These are phyloP conservation scores for Drosophila bunnanda DNA, from an alignment of 2,888 invertebrate genomes.

Conservation along the genomic window DNA sequence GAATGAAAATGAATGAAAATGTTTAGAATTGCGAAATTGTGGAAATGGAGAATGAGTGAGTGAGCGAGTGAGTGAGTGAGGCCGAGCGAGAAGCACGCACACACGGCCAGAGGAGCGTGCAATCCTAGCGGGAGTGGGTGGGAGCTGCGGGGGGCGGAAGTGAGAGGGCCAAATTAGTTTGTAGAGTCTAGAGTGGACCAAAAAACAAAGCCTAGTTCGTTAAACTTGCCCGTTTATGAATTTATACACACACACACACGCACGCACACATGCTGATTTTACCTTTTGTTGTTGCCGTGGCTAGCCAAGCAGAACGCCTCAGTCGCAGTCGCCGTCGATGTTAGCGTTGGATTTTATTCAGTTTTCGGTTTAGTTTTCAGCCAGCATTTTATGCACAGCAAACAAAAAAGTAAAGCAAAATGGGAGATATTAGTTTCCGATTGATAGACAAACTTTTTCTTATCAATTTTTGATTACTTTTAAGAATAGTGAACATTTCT, in stretches of 20 bases:
- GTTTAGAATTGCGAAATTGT: slow-evolving; percentile 26
- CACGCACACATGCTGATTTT: slow-evolving; percentile 28
- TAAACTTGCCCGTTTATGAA: slow-evolving; percentile 72
- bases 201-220: slow-evolving; percentile 66
- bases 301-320: slow-evolving; percentile 70
- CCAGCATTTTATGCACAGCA: slow-evolving; percentile 22
- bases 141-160: slow-evolving; percentile 3
- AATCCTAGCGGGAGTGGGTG: slow-evolving; percentile 3
- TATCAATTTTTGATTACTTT: neutral
- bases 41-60: slow-evolving; percentile 1
- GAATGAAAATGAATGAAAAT: slow-evolving; percentile 26
- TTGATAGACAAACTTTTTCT: no score
- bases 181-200: slow-evolving; percentile 25
- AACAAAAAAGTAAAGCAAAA: neutral
- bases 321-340: slow-evolving; percentile 13
- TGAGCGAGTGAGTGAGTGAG: slow-evolving; percentile 4
- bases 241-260: slow-evolving; percentile 49
- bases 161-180: slow-evolving; percentile 35
- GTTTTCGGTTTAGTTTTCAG: slow-evolving; percentile 47
- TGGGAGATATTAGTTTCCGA: neutral
- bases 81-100: slow-evolving; percentile 16
- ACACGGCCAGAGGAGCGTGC: slow-evolving; percentile 27
- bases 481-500: no score
- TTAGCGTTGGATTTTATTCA: slow-evolving; percentile 38
- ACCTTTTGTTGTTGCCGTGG: slow-evolving; percentile 45